phyloP scores from a whole-genome alignment of 2,888 invertebrate genomes.

The Yponomeuta evonymella region DNA sequence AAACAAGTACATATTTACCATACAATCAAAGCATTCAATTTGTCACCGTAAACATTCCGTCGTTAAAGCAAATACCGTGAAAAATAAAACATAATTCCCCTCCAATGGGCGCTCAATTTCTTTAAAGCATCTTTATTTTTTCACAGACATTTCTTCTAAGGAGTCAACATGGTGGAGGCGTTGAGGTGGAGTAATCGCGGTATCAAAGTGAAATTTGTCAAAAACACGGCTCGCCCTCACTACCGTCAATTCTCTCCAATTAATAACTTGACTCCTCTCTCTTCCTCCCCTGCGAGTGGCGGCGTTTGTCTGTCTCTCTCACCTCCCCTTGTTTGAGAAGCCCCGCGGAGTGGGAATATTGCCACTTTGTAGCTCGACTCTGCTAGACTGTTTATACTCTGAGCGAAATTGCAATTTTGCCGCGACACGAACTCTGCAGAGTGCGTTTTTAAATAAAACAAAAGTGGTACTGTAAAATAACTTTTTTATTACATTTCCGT shows the following conservation, averaged over 20 bases:
- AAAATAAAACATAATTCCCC: slow-evolving; percentile 1
- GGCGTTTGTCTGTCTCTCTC: slow-evolving; percentile 39
- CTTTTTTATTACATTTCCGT: slow-evolving; percentile 56
- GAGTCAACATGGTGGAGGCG: slow-evolving; percentile 41
- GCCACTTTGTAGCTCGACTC: slow-evolving; percentile 72
- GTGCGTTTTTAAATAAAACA: slow-evolving; percentile 28
- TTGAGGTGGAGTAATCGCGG: slow-evolving; percentile 71
- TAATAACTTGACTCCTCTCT: slow-evolving; percentile 57
- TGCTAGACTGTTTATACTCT: slow-evolving; percentile 62
- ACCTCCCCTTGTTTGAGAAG: slow-evolving; percentile 69
- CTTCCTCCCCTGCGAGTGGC: slow-evolving; percentile 30
- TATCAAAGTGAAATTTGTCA: slow-evolving; percentile 76
- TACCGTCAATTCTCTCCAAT: slow-evolving; percentile 74
- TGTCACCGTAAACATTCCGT: slow-evolving; percentile 1
- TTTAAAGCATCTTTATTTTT: slow-evolving; percentile 30
- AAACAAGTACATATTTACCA: background rate
- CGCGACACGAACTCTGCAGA: slow-evolving; percentile 18
- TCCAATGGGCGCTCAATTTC: slow-evolving; percentile 17
- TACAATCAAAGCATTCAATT: background rate
- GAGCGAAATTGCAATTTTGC: slow-evolving; percentile 67
- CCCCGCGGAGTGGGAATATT: slow-evolving; percentile 73
- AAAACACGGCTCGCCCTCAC: slow-evolving; percentile 68
- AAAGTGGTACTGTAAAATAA: slow-evolving; percentile 60
- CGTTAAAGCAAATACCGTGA: background rate
- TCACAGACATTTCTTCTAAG: slow-evolving; percentile 35